Percentiles rank a stretch among this genome's conserved stretches.
Conservation (phyloP, 2,113 vertebrate species). For the Zosterops lateralis region DNA sequence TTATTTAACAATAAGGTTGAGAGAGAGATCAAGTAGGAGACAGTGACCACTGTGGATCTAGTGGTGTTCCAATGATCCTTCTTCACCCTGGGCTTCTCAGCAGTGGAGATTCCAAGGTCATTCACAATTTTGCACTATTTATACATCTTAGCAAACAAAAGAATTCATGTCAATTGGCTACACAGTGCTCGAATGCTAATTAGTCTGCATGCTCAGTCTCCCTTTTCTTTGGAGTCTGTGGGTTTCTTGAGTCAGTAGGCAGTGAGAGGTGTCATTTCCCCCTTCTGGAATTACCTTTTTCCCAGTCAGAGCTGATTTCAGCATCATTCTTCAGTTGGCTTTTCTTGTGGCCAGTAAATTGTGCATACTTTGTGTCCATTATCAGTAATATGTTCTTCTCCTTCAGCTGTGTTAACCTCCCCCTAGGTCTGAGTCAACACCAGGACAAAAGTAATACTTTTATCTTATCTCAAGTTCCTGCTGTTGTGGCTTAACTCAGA, state of each 20-base stretch:
- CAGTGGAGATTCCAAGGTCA: not conserved
- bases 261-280: no score
- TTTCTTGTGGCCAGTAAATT: not conserved
- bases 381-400: not conserved
- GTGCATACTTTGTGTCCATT: not conserved
- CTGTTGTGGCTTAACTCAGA: not conserved
- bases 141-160: not conserved
- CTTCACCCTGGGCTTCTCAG: not conserved
- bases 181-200: no score
- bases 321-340: not conserved
- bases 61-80: accelerated
- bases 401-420: no score
- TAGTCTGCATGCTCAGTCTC: not conserved
- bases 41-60: not conserved
- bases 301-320: not conserved
- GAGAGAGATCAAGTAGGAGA: not conserved
- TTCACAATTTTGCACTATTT: not conserved
- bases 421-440: not conserved
- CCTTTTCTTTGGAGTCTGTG: not conserved
- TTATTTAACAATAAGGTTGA: not conserved
- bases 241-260: not conserved
- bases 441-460: not conserved
- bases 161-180: not conserved
- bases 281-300: not conserved
- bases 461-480: not conserved